Evolutionary conservation across 2,113 vertebrate species (phyloP).

Genomic region (Lucifuga dentata): DNA sequence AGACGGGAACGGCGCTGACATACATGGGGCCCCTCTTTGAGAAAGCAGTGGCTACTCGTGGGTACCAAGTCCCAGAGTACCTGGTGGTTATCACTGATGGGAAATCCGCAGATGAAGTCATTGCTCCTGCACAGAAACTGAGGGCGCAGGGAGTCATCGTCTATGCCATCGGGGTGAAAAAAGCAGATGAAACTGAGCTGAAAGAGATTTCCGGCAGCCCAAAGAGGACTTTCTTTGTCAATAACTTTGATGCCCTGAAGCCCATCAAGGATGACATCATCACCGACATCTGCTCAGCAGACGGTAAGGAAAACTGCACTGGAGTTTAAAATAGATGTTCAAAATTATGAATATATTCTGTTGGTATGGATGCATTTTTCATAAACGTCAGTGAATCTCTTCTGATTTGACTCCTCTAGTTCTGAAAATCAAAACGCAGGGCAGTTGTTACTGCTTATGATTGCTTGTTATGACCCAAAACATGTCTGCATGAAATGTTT

Average conservation of each 20-base stretch:
- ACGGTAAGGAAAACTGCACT: constrained; percentile 76
- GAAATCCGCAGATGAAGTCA: constrained; percentile 81
- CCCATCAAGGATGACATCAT: constrained; percentile 83
- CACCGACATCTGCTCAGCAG: constrained; percentile 84
- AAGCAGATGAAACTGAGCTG: constrained; percentile 73
- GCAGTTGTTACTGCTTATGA: too few relatives aligned
- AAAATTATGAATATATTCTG: background rate
- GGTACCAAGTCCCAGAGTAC: constrained; percentile 69
- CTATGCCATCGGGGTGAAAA: constrained; percentile 86
- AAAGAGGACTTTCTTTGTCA: constrained; percentile 82
- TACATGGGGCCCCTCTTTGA: constrained; percentile 80
- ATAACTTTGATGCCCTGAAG: constrained; percentile 85
- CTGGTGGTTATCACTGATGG: constrained; percentile 89
- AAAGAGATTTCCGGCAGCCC: constrained; percentile 76
- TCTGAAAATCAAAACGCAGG: too few relatives aligned
- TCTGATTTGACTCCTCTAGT: too few relatives aligned
- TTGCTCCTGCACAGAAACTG: constrained; percentile 74
- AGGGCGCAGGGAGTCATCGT: constrained; percentile 72
- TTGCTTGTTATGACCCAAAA: too few relatives aligned
- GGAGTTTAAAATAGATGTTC: background rate
- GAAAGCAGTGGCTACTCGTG: constrained; percentile 59
- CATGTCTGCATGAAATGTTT: too few relatives aligned
- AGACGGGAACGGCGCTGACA: constrained; percentile 80
- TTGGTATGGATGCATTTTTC: background rate
- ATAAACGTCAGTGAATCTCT: too few relatives aligned